phyloP scores from a whole-genome alignment of 64 coral and sea anemone species.

The Stichodactyla helianthus region DNA sequence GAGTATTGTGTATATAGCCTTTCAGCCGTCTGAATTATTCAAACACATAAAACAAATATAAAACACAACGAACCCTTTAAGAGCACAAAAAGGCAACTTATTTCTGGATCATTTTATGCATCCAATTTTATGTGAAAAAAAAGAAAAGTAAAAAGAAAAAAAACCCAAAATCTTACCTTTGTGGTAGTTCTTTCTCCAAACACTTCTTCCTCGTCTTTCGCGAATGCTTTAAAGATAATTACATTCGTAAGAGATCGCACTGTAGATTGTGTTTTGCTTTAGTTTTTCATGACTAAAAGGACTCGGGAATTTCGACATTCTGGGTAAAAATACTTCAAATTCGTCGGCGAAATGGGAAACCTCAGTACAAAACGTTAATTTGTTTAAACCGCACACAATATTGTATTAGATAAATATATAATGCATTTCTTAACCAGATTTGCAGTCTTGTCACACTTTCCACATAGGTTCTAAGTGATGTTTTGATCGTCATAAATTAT shows the following conservation, averaged over 20 bases:
- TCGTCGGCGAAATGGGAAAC: neutral
- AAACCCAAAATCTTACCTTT: neutral
- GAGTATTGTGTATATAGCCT: neutral
- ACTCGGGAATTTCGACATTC: neutral
- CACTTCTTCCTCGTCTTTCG: conserved; percentile 3
- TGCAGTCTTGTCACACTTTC: neutral
- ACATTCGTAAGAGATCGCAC: neutral
- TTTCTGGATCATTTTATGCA: too few relatives aligned
- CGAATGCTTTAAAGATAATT: conserved; percentile 8
- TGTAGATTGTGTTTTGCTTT: neutral
- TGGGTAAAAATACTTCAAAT: neutral
- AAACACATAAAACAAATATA: neutral
- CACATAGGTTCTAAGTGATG: neutral
- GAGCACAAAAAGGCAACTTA: too few relatives aligned
- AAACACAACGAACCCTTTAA: too few relatives aligned
- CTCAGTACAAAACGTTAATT: neutral
- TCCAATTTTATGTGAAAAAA: too few relatives aligned
- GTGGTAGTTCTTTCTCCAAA: neutral
- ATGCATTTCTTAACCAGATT: neutral
- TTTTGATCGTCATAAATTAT: neutral
- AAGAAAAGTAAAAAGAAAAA: neutral
- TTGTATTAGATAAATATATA: neutral
- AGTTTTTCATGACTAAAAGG: neutral
- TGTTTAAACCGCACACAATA: neutral
- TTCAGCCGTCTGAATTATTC: neutral